phyloP scores from a whole-genome alignment of 2,113 vertebrate species.

The Hystrix cristata region DNA sequence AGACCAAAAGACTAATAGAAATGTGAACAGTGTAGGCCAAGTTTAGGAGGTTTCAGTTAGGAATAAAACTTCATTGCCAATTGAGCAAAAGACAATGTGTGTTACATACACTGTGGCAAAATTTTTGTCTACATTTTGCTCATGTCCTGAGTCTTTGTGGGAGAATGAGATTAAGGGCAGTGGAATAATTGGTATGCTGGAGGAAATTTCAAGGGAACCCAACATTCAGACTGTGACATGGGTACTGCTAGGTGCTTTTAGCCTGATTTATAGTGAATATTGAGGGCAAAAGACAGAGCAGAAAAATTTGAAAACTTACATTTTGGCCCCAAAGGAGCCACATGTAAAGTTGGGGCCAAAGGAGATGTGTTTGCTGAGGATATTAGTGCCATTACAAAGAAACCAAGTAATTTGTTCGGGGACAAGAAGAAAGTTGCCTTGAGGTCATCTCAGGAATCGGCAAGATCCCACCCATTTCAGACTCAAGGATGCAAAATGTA shows the following conservation, averaged over 20 bases:
- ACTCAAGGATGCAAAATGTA: neutral
- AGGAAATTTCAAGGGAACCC: neutral
- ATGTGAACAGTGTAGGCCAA: neutral
- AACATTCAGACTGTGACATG: neutral
- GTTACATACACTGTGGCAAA: neutral
- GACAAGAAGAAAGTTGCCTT: neutral
- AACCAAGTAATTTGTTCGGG: neutral
- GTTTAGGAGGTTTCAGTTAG: neutral
- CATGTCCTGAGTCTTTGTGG: neutral
- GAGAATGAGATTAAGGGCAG: neutral
- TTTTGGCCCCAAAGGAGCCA: neutral
- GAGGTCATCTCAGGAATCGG: neutral
- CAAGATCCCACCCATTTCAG: neutral
- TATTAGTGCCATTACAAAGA: neutral
- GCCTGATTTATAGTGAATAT: neutral
- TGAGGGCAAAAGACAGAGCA: neutral
- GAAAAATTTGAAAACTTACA: neutral
- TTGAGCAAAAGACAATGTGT: neutral
- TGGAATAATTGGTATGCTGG: neutral
- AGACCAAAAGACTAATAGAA: neutral
- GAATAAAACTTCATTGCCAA: neutral
- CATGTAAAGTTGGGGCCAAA: neutral
- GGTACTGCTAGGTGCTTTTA: neutral
- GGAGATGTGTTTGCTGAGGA: neutral
- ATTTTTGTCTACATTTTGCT: neutral